These are phyloP conservation scores for Scleropages formosus DNA, from an alignment of 2,797 vertebrate genomes.

Conservation along the genomic window DNA sequence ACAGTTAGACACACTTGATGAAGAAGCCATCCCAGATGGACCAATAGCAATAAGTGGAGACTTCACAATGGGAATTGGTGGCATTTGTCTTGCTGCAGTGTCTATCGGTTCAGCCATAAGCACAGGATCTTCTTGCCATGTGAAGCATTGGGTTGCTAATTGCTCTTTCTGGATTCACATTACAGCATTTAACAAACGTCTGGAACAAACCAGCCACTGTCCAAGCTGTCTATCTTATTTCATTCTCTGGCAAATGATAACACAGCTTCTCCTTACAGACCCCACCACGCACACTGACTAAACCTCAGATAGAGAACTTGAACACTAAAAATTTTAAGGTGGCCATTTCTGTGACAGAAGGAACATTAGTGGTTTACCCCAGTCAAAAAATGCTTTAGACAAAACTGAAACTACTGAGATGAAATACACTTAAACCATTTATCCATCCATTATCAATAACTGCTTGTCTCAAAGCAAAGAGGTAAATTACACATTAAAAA, in stretches of 20 bases:
- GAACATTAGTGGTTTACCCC: too few species aligned
- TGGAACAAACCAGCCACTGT: background rate
- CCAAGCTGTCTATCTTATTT: background rate
- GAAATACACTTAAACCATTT: too few species aligned
- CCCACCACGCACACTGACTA: too few species aligned
- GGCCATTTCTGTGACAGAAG: too few species aligned
- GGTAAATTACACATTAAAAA: too few species aligned
- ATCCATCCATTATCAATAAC: too few species aligned
- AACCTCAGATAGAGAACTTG: too few species aligned
- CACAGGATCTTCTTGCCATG: background rate
- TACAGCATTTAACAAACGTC: slow-evolving; percentile 36
- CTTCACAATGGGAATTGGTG: background rate
- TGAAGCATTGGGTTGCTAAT: slow-evolving; percentile 37
- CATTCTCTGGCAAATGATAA: background rate
- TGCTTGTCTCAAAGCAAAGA: too few species aligned
- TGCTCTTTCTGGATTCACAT: slow-evolving; percentile 39
- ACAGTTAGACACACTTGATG: background rate
- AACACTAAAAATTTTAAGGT: too few species aligned
- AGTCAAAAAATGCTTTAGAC: too few species aligned
- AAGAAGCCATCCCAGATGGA: background rate
- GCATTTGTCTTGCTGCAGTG: background rate
- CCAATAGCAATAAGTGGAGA: background rate
- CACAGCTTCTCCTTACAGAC: too few species aligned
- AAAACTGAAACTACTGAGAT: too few species aligned
- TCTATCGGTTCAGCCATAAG: background rate